Base-by-base conservation (phyloP, 2,797 vertebrate species). In the Perodicticus potto region DNA sequence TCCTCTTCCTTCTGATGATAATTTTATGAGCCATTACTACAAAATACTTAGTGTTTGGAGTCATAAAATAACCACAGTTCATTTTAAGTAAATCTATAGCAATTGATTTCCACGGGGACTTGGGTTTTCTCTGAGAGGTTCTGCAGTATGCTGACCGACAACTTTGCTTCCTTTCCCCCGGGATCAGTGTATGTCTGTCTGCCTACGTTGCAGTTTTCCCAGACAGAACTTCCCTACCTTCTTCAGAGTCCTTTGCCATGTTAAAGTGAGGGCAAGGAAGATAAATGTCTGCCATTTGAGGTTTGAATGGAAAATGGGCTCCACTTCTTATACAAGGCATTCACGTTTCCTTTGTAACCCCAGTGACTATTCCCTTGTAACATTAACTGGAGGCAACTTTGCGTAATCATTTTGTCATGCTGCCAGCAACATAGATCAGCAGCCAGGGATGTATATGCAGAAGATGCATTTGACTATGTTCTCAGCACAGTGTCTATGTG, bases 1-100 rank as follows among this genome's bases (percentile, higher is more conserved):
- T 87, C 17, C 7, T 63, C 73, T 91, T 96, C 63, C 43, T 95
- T 83, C 40, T 84, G 82, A 83, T 65, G 92, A 85, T 72, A 43
- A 74, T 83, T 95, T 96, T 83, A 95, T 70, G 25, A 94, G 43
- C 14, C n/a, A 91, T 91, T 91, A 86, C 14, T 23, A 67, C 53
- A 80, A 76, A 94, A 76, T 72, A 89, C 14, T 63, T 90, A 90
- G 27, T 1, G n/a, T 88, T 72, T 82, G 57, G 78, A 95, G 89
- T 83, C 5, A 73, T 63, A 59, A 90, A 57, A 69, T 4, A 25
- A 32, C 8, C 22, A 72, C 43, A 90, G 61, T 53, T 95, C 7
- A 25, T 72, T 90, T 94, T 80, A 94, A 57, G 59, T 49, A 57
- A 55, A 76, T 74, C 9, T 67, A 49, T 5, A 85, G 83, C 49